Evolutionary conservation across 2,888 invertebrate species (phyloP), one percentile per base, ranked within the genome.

Genomic region (Drosophila villosipedis): DNA sequence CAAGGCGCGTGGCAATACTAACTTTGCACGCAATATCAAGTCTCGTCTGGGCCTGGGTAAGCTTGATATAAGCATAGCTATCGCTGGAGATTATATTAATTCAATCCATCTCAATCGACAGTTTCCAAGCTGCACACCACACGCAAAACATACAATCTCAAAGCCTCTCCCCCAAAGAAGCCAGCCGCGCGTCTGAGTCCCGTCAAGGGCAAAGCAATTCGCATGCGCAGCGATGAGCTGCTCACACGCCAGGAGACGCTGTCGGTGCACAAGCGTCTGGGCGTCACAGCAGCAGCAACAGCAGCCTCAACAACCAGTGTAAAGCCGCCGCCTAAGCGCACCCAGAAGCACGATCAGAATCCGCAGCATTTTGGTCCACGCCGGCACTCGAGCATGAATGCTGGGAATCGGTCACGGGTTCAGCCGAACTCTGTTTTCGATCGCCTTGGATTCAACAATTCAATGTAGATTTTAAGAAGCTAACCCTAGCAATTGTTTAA

Each of bases 141-240:
- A 31, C 91, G 91, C 30, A 93, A 92, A 76, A 79, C 89, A 0
- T 81, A 91, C n/a, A 92, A 91, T 80, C 72, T 93, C 3, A 93
- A 93, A 75, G 80, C 89, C 4, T 84, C 91, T 1, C 79, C 80
- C 0, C 70, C 86, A 0, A 91, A 91, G 80, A 89, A 87, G 30
- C 57, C 55, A 1, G 69, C 65, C 7, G 64, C 55, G 6, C 88
- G 82, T 37, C 70, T 76, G 0, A 90, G 90, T 62, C 90, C 92
- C 0, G 80, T 88, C 1, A 92, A 92, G 59, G 84, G 84, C 9
- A 91, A 89, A 52, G 62, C 85, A 0, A 82, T 91, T 57, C 91
- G 92, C 31, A 88, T 93, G 91, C 92, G 92, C 63, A 93, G 93
- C 12, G 93, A 93, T 78, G 93, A 92, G 60, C 16, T 93, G 5